These are phyloP conservation scores for Actinemys pallida DNA, from an alignment of 2,113 vertebrate genomes.

Conservation along the genomic window DNA sequence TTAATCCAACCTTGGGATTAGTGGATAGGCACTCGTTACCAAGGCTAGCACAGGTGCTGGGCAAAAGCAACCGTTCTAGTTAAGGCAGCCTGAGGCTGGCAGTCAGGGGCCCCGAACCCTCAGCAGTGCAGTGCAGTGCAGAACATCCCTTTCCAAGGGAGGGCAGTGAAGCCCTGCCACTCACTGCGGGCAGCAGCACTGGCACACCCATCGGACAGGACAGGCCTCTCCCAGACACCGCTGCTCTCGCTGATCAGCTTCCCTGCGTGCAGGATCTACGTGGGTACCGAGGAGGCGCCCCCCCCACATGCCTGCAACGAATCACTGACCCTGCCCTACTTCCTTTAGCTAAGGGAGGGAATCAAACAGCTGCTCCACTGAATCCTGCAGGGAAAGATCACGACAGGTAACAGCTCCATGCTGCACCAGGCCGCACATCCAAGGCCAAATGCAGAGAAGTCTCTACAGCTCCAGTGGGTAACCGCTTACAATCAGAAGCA, in stretches of 20 bases:
- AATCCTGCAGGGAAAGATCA: background rate
- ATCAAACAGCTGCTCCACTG: too few species aligned
- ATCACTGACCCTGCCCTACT: background rate
- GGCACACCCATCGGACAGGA: background rate
- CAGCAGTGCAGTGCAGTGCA: too few species aligned
- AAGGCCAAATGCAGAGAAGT: background rate
- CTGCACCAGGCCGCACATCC: background rate
- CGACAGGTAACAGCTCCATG: background rate
- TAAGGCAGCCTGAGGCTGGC: background rate
- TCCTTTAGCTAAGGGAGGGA: background rate
- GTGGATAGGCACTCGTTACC: background rate
- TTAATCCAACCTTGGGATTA: background rate
- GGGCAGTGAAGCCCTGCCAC: background rate
- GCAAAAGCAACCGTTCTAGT: background rate
- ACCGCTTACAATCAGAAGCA: background rate
- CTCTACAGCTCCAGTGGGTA: too few species aligned
- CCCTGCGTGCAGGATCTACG: background rate
- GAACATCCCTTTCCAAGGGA: background rate
- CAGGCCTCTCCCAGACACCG: too few species aligned
- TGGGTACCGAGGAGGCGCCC: too few species aligned
- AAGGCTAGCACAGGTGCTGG: background rate
- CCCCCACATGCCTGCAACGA: too few species aligned
- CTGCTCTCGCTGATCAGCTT: background rate
- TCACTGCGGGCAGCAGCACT: background rate
- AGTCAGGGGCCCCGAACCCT: background rate